Evolutionary conservation across 2,113 vertebrate species (phyloP), one percentile per base, ranked within the genome.

Genomic region (Notarius quadriscutis): DNA sequence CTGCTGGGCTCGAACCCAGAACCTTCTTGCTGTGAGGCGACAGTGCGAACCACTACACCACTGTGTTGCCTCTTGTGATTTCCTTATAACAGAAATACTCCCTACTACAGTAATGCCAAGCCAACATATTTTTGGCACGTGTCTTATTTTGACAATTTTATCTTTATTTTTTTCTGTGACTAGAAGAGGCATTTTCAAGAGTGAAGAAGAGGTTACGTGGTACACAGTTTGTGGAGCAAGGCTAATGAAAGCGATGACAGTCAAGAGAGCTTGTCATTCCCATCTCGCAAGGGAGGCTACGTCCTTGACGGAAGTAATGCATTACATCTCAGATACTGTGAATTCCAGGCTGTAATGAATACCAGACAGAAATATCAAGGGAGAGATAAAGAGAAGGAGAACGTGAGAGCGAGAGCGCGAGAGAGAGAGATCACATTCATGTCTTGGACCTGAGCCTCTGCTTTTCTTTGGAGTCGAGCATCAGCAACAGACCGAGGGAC

Each of bases 271-370:
- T 62, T 72, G 81, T 48, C 27, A 27, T 72, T 83, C 67, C 69
- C 27, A 53, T 77, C 72, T 57, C 55, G 58, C 81, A 85, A 62
- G 77, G 41, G 53, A 72, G 65, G 27, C 77, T 69, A 71, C 48
- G 50, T 60, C 72, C n/a, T 34, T 82, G 83, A 75, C 67, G 67
- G 57, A 85, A 85, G 53, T 62, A 65, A 85, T 51, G 17, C 67
- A 79, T 84, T 77, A 67, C 63, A 67, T 67, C 65, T 85, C 41
- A 82, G 84, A 85, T 63, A 57, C 63, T 81, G 62, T 11, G 11
- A 84, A 88, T 88, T 82, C 50, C 41, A 0, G 8, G 18, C 80
- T 50, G 62, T 88, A 88, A 88, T 88, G 72, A 79, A 75, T 77
- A 79, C 87, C 87, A 85, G 84, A 62, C 72, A 67, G 27, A 80